Conservation (phyloP, 2,113 vertebrate species). For the Urocolius indicus region DNA sequence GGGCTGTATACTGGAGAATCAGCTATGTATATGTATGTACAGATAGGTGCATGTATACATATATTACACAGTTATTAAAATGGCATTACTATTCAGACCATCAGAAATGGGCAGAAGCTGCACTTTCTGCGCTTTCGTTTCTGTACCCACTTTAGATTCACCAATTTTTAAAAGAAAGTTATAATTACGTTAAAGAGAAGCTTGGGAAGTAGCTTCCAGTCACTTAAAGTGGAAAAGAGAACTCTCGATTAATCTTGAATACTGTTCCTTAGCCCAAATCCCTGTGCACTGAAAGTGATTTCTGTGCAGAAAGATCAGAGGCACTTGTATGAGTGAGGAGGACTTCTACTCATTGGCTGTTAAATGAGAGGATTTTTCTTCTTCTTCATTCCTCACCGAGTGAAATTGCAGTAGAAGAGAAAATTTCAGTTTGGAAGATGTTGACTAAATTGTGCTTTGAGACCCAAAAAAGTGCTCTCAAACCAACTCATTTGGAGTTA, state of each 20-base stretch:
- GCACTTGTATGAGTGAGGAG: neutral
- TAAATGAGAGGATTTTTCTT: neutral
- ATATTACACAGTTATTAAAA: neutral
- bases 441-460: neutral
- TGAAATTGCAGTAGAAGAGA: neutral
- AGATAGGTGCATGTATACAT: neutral
- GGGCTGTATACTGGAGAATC: neutral
- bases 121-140: neutral
- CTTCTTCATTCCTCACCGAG: neutral
- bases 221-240: neutral
- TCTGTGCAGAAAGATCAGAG: neutral
- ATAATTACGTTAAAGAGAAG: neutral
- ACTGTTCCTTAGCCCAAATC: neutral
- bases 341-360: neutral
- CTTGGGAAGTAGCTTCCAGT: neutral
- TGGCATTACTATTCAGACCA: neutral
- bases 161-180: neutral
- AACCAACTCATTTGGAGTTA: neutral
- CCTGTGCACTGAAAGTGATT: neutral
- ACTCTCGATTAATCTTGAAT: neutral
- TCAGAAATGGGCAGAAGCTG: neutral
- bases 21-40: accelerated
- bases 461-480: neutral
- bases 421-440: neutral
- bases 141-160: neutral